Evolutionary conservation across 2,888 invertebrate genomes (phyloP), one percentile per base, ranked within the genome.

Genomic region (Dermolepida albohirtum): DNA sequence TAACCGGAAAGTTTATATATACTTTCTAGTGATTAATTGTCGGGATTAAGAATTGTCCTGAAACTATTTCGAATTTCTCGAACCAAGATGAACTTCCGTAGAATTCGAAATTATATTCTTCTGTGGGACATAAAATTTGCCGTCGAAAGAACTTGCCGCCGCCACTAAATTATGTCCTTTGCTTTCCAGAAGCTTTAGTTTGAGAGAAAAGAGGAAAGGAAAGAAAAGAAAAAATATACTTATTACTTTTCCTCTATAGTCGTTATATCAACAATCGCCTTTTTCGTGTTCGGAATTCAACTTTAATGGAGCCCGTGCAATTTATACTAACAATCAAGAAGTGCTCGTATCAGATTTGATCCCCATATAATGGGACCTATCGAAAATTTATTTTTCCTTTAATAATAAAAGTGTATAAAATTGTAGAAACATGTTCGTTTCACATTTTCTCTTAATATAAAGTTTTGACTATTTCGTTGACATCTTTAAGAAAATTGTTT

Each of bases 41-140:
- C 57, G 70, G 78, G 78, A 79, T 80, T 79, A 79, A 74, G 78
- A 77, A 78, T 78, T 78, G 79, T 78, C 78, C 74, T 70, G 63
- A 73, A 76, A 77, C 77, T 74, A 76, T 74, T 75, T 71, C 54
- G 54, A 54, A 44, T 65, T 54, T 65, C 44, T 43, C 17, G 40
- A 22, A 50, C 41, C 14, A 27, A 51, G 41, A 17, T 14, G 65
- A 34, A 65, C 54, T 29, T 44, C 54, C 54, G 17, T 44, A 54
- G 66, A 55, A 66, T 66, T 66, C 66, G 22, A 66, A 59, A 66
- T 57, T 52, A 57, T 66, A 66, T 57, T 55, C 66, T 47, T 66
- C 57, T n/a, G 39, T n/a, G 49, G 17, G 39, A 55, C 47, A 50
- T 57, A 66, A 44, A 66, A 57, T 66, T 66, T 39, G 44, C 40